Conservation (phyloP, 2,888 invertebrate genomes). For the Drosophila eohydei region DNA sequence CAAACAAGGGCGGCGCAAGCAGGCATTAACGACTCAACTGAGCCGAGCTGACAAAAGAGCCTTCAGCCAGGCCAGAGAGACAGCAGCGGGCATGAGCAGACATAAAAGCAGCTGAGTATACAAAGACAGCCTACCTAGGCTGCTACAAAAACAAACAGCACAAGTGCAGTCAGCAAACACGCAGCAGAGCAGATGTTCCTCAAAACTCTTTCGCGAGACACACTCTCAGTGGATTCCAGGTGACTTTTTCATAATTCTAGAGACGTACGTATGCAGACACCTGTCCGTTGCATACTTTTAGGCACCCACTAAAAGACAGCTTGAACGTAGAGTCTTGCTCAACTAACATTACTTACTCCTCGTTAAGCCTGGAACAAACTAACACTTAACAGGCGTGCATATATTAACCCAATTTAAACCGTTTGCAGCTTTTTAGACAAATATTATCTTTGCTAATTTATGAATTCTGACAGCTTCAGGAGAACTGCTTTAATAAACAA, state of each 20-base stretch:
- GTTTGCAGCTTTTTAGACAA: background rate
- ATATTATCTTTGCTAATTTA: background rate
- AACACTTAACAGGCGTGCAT: too few relatives aligned
- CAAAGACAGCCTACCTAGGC: conserved; percentile 31
- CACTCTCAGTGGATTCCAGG: background rate
- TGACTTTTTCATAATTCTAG: background rate
- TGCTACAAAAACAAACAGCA: conserved; percentile 59
- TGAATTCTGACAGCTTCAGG: background rate
- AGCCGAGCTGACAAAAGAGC: conserved; percentile 56
- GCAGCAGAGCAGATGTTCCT: conserved; percentile 24
- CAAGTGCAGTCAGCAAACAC: conserved; percentile 36
- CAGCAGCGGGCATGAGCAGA: background rate
- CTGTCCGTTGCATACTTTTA: conserved; percentile 12
- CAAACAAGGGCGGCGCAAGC: conserved; percentile 6
- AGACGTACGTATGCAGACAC: background rate
- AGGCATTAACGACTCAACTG: conserved; percentile 29
- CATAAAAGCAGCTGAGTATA: background rate
- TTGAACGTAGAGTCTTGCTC: background rate
- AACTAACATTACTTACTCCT: background rate
- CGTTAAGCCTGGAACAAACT: background rate
- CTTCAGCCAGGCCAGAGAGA: background rate
- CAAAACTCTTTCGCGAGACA: conserved; percentile 35
- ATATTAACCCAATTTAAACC: background rate
- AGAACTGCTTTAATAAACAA: background rate
- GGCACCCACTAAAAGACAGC: background rate